phyloP scores from a whole-genome alignment of 2,888 invertebrate species.

The Synergus laeviventris region DNA sequence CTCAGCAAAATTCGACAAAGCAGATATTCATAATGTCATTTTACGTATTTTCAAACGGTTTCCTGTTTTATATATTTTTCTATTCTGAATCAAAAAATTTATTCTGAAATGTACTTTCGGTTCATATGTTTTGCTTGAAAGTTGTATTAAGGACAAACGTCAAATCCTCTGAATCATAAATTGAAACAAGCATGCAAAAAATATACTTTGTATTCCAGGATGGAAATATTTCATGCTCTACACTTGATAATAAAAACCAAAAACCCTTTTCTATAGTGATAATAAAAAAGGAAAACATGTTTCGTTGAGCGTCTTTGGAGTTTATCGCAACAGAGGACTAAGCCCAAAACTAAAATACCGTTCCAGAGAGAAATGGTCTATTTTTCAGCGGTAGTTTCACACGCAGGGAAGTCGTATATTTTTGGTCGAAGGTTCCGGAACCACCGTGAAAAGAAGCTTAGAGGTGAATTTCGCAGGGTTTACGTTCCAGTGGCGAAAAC shows the following conservation, averaged over 20 bases:
- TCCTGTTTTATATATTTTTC: not conserved
- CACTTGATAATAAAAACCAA: slow-evolving; percentile 6
- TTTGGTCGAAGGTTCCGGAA: slow-evolving; percentile 32
- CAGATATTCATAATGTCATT: not conserved
- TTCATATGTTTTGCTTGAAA: too few relatives aligned
- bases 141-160: too few relatives aligned
- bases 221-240: not conserved
- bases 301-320: slow-evolving; percentile 23
- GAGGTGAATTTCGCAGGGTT: slow-evolving; percentile 38
- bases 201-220: not conserved
- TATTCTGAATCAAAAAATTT: not conserved
- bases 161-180: not conserved
- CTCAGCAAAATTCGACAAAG: not conserved
- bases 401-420: slow-evolving; percentile 40
- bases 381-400: slow-evolving; percentile 27
- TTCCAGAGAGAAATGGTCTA: slow-evolving; percentile 29
- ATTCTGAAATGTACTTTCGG: too few relatives aligned
- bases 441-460: slow-evolving; percentile 38
- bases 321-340: slow-evolving; percentile 34
- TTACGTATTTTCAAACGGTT: not conserved
- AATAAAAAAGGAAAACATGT: slow-evolving; percentile 25
- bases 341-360: slow-evolving; percentile 37
- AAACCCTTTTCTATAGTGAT: not conserved
- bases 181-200: not conserved
- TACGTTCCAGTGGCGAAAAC: slow-evolving; percentile 25